Evolutionary conservation across 2,113 vertebrate species (phyloP), one percentile per base, ranked within the genome.

Genomic region (Nycticorax nycticorax): DNA sequence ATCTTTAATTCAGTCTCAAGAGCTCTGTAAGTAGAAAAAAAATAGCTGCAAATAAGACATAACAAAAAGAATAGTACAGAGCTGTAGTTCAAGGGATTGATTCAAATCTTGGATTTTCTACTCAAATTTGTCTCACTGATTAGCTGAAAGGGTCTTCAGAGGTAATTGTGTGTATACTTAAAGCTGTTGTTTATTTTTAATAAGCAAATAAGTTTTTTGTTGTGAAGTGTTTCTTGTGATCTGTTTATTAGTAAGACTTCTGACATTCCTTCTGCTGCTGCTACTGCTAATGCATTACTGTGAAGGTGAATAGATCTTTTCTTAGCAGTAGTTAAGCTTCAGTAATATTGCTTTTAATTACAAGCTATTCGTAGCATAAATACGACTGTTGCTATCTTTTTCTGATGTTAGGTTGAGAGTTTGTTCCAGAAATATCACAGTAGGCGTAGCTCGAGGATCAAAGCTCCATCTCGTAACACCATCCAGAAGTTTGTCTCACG

Each of bases 401-500:
- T 98, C 83, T 97, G 96, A 98, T 95, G 97, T 97, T 96, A 99
- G 99, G 99, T 99, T 98, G 99, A 99, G 97, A 99, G 99, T 98
- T 98, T 99, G 97, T 99, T 99, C 98, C 99, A 99, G 98, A 99
- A 99, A 97, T 99, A 99, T 94, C 99, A 99, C 98, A 99, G 97
- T 98, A 98, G 99, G 84, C 98, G 99, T 97, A 99, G 99, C 98
- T 99, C 99, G 8, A 98, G 99, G 92, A 99, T 99, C 98, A 99
- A 99, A 98, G 99, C 99, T 88, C 99, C 99, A 94, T 99, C 99
- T 92, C 99, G 99, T 97, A 99, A 97, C 97, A 99, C 99, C 98
- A 99, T 99, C 98, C 99, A 99, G 98, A 99, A 99, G 98, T 99
- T 99, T 98, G 99, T 99, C 72, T 99, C 99, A 85, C 99, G 99